Evolutionary conservation across 2,113 vertebrate genomes (phyloP), one percentile per base, ranked within the genome.

Genomic region (Pan paniscus): DNA sequence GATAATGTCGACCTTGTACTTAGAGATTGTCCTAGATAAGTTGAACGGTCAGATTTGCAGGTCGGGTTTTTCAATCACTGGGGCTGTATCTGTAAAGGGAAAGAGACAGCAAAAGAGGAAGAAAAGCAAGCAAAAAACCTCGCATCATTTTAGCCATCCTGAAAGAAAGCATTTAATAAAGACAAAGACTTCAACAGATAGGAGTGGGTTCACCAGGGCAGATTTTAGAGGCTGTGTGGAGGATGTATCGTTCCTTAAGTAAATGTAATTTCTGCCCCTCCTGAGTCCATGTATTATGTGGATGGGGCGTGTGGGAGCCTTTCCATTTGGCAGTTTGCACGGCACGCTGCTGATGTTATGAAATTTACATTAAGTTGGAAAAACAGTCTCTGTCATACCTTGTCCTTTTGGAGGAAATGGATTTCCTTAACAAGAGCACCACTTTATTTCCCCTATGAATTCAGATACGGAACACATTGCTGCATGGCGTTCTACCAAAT

Each of bases 371-470:
- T 52, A 75, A 3, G 84, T 76, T 93, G 3, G 84, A 96, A 96
- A 97, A 55, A 40, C 67, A 72, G 57, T 96, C 96, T 83, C 97
- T 91, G 82, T 95, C 18, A 22, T 92, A 89, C 89, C 98, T 96
- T 84, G 72, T 93, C 73, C 70, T 92, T 95, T 73, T 12, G 94
- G 91, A 97, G 85, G 90, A 97, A 89, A 76, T 96, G 83, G 88
- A 61, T 97, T 97, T 88, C 61, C 92, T 72, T 96, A 92, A 72
- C 93, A 96, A 96, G 96, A 93, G 57, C 35, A 11, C 82, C 38
- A 68, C 89, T 96, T 95, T 95, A 95, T 92, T 86, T 96, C 97
- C 97, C 94, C 59, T 22, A 18, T 86, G 95, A 97, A 96, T 90
- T 98, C 97, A 38, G 89, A 91, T 61, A 57, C 14, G 32, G 55